phyloP scores from a whole-genome alignment of 2,888 invertebrate genomes.

The Pollenia labialis region DNA sequence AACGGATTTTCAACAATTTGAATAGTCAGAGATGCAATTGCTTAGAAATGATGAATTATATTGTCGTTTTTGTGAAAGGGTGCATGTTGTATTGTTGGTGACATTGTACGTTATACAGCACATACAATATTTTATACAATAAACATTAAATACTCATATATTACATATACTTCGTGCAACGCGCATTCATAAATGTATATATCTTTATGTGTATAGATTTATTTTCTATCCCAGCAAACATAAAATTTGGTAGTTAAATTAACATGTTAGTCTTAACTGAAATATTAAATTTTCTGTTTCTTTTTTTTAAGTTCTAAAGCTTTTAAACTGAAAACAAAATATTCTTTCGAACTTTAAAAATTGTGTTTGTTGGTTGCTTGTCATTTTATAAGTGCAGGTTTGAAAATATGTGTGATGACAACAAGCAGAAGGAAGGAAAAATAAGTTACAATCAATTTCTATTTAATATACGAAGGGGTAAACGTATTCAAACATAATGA shows the following conservation, averaged over 20 bases:
- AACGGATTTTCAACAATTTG: slow-evolving; percentile 46
- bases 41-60: slow-evolving; percentile 69
- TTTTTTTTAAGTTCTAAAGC: too few species aligned
- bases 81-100: neutral
- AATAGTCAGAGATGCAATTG: slow-evolving; percentile 64
- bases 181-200: neutral
- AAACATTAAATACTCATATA: slow-evolving; percentile 30
- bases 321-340: too few species aligned
- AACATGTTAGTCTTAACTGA: too few species aligned
- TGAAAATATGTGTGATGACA: slow-evolving; percentile 35
- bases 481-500: slow-evolving; percentile 1
- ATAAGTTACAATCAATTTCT: slow-evolving; percentile 23
- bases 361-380: neutral
- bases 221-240: neutral
- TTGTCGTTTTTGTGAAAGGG: slow-evolving; percentile 16
- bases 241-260: too few species aligned
- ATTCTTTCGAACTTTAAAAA: too few species aligned
- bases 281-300: too few species aligned
- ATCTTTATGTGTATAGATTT: neutral
- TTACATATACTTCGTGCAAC: slow-evolving; percentile 44
- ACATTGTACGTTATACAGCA: slow-evolving; percentile 17
- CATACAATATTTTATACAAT: slow-evolving; percentile 23
- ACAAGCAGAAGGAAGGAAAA: neutral
- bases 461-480: slow-evolving; percentile 5
- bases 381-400: too few species aligned